These are phyloP conservation scores for Celastrina argiolus DNA, from an alignment of 2,888 invertebrate genomes.

Conservation along the genomic window DNA sequence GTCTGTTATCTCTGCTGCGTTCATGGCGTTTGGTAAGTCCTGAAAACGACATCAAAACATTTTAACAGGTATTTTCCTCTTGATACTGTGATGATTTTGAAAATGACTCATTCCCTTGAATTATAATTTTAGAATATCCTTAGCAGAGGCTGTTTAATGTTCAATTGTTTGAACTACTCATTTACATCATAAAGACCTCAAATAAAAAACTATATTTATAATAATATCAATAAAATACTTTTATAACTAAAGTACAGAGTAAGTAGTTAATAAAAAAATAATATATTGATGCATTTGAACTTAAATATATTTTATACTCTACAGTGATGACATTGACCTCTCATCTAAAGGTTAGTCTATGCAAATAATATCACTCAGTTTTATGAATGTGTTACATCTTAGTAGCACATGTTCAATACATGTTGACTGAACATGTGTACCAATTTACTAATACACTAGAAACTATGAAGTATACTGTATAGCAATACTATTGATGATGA, in stretches of 20 bases:
- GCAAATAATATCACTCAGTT: neutral
- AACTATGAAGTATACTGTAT: too few species aligned
- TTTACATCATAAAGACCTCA: too few species aligned
- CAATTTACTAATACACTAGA: neutral
- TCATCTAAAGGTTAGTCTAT: neutral
- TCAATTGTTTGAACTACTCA: too few species aligned
- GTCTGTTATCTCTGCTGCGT: slow-evolving; percentile 99
- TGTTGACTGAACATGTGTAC: neutral
- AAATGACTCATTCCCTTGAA: too few species aligned
- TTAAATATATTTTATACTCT: neutral
- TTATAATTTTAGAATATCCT: too few species aligned
- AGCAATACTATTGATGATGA: too few species aligned
- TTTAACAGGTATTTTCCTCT: neutral
- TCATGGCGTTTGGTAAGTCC: slow-evolving; percentile 99
- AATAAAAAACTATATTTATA: too few species aligned
- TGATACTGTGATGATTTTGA: neutral
- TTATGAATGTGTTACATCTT: slow-evolving; percentile 4
- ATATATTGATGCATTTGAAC: neutral
- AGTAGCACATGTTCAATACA: neutral
- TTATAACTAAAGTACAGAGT: neutral
- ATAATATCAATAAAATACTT: neutral
- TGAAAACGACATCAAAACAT: slow-evolving; percentile 51
- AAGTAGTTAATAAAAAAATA: neutral
- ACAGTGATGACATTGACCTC: neutral
- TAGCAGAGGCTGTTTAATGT: too few species aligned